Evolutionary conservation across 2,113 vertebrate species (phyloP).

Genomic region (Ifrita kowaldi): DNA sequence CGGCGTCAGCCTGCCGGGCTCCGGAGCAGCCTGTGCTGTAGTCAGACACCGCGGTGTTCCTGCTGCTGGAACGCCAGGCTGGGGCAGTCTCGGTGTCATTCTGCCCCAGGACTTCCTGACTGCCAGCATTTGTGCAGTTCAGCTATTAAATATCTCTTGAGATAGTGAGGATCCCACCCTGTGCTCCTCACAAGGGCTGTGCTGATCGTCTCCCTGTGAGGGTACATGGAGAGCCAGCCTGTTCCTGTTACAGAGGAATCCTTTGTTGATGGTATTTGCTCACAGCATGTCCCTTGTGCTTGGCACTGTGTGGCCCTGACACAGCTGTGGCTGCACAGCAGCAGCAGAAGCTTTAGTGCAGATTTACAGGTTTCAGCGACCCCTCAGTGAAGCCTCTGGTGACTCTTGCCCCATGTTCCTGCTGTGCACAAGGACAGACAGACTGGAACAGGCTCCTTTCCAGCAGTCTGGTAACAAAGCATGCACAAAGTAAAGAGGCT

Average conservation of each 20-base stretch:
- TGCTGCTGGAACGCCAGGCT: background rate
- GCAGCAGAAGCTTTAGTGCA: background rate
- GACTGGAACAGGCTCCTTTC: background rate
- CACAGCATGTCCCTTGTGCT: background rate
- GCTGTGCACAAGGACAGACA: background rate
- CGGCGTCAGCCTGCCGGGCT: background rate
- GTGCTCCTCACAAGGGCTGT: background rate
- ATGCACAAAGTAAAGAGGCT: background rate
- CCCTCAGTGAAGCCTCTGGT: background rate
- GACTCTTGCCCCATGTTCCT: background rate
- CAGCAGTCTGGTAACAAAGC: background rate
- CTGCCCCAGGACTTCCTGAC: background rate
- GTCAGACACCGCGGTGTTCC: background rate
- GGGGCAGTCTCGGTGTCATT: background rate
- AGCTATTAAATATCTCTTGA: background rate
- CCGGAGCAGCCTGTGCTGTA: background rate
- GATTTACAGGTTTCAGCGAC: background rate
- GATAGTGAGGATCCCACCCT: background rate
- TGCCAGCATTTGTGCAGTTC: background rate
- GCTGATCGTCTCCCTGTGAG: background rate
- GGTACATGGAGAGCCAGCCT: accelerated
- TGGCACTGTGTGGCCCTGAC: accelerated
- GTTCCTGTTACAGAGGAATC: background rate
- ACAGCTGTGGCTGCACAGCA: background rate
- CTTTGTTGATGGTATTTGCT: background rate